A percentile compares a stretch with the other conserved stretches of the same genome.
Conservation (phyloP, 2,888 invertebrate species). For the Lissonota sp. region DNA sequence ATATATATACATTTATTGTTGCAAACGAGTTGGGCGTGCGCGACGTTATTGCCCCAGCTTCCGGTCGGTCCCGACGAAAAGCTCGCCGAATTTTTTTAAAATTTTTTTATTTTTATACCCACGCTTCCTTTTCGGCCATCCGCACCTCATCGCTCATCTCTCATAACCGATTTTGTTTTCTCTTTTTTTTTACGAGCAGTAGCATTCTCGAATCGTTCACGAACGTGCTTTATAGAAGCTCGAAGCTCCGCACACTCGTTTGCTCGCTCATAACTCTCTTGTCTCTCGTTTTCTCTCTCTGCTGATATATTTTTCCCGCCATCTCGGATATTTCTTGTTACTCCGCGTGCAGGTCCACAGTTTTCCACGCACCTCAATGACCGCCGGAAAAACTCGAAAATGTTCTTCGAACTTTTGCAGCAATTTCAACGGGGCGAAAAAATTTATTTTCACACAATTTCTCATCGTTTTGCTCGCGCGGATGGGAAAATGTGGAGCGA, state of each 20-base stretch:
- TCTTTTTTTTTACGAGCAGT: constrained; percentile 33
- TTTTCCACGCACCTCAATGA: too few relatives aligned
- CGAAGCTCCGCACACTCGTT: constrained; percentile 44
- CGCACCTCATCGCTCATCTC: constrained; percentile 56
- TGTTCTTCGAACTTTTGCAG: too few relatives aligned
- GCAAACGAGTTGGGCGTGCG: constrained; percentile 60
- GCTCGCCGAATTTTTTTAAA: constrained; percentile 53
- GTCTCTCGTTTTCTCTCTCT: background rate
- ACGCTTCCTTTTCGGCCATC: constrained; percentile 18
- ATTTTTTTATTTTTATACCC: constrained; percentile 26
- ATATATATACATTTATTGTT: constrained; percentile 43
- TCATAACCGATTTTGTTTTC: constrained; percentile 32
- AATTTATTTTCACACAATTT: too few relatives aligned
- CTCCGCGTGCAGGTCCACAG: background rate
- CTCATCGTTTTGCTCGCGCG: too few relatives aligned
- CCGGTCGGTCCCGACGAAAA: constrained; percentile 51
- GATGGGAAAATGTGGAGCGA: too few relatives aligned
- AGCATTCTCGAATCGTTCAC: constrained; percentile 50
- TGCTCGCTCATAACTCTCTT: constrained; percentile 46
- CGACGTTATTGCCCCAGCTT: constrained; percentile 62
- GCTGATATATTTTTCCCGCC: constrained; percentile 41
- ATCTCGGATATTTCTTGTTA: constrained; percentile 46
- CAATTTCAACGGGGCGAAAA: too few relatives aligned
- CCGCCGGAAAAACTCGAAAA: too few relatives aligned
- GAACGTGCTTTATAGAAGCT: constrained; percentile 17